phyloP scores from a whole-genome alignment of 1,140 invertebrate genomes.

The Lepidurus couesii region DNA sequence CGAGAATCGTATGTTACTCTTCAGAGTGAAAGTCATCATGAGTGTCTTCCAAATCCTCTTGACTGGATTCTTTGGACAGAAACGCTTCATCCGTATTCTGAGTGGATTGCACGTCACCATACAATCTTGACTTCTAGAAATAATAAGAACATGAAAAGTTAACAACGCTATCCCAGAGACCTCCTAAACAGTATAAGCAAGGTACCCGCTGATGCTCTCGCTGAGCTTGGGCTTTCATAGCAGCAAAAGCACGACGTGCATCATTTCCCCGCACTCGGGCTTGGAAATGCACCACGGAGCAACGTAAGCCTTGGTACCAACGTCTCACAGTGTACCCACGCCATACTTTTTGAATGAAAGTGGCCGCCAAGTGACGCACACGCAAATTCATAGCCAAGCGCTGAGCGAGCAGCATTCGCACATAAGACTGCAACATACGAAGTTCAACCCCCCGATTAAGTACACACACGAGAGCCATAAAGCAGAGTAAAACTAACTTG shows the following conservation, averaged over 20 bases:
- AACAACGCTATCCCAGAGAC: constrained; percentile 25
- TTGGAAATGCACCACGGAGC: constrained; percentile 62
- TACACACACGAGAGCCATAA: constrained; percentile 11
- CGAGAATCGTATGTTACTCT: constrained; percentile 41
- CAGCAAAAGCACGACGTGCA: constrained; percentile 50
- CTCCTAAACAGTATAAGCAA: neutral
- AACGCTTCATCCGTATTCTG: constrained; percentile 49
- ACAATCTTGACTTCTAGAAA: constrained; percentile 7
- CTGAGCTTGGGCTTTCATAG: constrained; percentile 44
- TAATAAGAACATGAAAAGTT: constrained; percentile 25
- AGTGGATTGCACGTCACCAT: constrained; percentile 38
- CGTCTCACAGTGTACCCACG: constrained; percentile 57
- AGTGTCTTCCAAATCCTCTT: constrained; percentile 51
- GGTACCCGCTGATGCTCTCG: constrained; percentile 26
- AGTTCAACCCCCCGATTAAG: constrained; percentile 27
- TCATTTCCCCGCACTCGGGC: constrained; percentile 59
- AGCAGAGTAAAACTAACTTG: constrained; percentile 50
- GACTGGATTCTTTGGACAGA: constrained; percentile 52
- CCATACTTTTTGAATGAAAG: constrained; percentile 71
- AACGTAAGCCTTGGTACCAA: constrained; percentile 60
- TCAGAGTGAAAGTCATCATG: constrained; percentile 42
- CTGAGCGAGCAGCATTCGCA: constrained; percentile 56
- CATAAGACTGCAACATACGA: constrained; percentile 51
- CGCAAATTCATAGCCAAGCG: constrained; percentile 42
- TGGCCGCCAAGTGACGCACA: constrained; percentile 55